Evolutionary conservation across 2,113 vertebrate species (phyloP), one percentile per base, ranked within the genome.

Genomic region (Nothoprocta perdicaria): DNA sequence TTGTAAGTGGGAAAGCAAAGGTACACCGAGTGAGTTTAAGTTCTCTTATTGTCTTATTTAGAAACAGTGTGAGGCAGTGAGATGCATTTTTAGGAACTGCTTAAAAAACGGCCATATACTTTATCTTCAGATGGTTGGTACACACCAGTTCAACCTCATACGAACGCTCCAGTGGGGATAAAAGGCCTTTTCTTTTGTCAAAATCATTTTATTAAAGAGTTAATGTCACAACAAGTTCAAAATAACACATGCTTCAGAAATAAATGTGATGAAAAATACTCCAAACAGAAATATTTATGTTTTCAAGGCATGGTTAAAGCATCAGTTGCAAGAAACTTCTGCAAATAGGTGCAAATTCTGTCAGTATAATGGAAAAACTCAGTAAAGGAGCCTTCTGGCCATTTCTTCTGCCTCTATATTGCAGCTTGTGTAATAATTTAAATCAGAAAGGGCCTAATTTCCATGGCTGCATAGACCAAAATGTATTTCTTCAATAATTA

Each of bases 161-260:
- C 23, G 60, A 84, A 33, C 40, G 57, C 84, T 94, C 71, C 50
- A 68, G 5, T 16, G 50, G 73, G 66, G 95, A 84, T 65, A 77
- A 87, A 67, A 80, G 29, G 12, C 27, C 35, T 46, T 90, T 88
- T 46, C 88, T 88, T 94, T 94, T 95, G 95, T 93, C 87, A 96
- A 96, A 97, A 96, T 94, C 86, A 84, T 94, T 97, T 97, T 97
- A 97, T 97, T 97, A 95, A 96, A 96, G 93, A 94, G 91, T 81
- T 93, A 76, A 88, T 92, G 86, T 95, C 86, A 95, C 94, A 90
- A 86, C 76, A 94, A 94, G 87, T 83, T 91, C 84, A 91, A 95
- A 95, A 67, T 85, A 94, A 89, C 62, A 86, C 96, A 95, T 91
- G 94, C 91, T 93, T 92, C 92, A 89, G 93, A 96, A 96, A 96